These are phyloP conservation scores for Gymnorhina tibicen DNA, from an alignment of 2,113 vertebrate genomes.

Conservation along the genomic window DNA sequence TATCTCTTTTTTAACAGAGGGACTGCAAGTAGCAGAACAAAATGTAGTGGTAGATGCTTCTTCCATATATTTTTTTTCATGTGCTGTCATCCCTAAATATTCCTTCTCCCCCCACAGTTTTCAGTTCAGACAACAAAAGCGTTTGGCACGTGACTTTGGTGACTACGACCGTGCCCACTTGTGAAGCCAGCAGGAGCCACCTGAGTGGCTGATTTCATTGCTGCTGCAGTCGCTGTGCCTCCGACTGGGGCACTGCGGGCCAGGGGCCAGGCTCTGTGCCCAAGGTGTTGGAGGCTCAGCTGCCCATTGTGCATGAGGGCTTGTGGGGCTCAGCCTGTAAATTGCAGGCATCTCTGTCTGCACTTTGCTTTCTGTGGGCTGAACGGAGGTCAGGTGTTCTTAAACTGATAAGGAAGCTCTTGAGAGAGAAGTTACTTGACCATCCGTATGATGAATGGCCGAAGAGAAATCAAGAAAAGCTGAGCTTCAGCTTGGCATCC, in stretches of 20 bases:
- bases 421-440: neutral
- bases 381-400: neutral
- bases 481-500: neutral
- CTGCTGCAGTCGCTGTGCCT: rapidly evolving
- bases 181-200: neutral
- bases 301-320: rapidly evolving
- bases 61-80: neutral
- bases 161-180: rapidly evolving
- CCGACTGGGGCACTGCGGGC: rapidly evolving
- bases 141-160: rapidly evolving
- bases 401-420: neutral
- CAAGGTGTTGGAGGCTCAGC: neutral
- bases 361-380: neutral
- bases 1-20: neutral
- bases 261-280: neutral
- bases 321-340: neutral
- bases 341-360: neutral
- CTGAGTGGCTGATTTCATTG: rapidly evolving
- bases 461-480: neutral
- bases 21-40: neutral
- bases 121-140: neutral
- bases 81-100: rapidly evolving
- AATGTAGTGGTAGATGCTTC: neutral
- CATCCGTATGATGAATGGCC: neutral
- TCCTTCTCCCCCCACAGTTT: neutral